Percentiles rank a stretch among this genome's conserved stretches.
Evolutionary conservation across 2,113 vertebrate genomes (phyloP).

Genomic region (Lamprotornis superbus): DNA sequence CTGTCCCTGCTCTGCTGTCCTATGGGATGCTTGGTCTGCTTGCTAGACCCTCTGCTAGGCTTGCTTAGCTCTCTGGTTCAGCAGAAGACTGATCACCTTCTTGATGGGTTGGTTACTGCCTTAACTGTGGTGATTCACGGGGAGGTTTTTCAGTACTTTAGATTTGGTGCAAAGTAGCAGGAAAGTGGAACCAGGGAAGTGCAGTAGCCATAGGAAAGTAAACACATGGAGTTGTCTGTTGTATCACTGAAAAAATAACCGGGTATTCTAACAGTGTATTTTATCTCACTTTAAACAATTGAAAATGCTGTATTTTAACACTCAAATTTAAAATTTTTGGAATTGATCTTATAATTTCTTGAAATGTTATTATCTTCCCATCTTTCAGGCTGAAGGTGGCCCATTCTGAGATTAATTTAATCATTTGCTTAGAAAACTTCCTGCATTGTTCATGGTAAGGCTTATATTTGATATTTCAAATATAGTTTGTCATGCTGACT

Average conservation of each 20-base stretch:
- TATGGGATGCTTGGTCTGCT: not conserved
- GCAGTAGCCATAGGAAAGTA: not conserved
- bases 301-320: not conserved
- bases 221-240: not conserved
- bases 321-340: not conserved
- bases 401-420: conserved; percentile 58
- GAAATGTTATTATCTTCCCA: not conserved
- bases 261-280: not conserved
- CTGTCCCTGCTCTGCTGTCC: not conserved
- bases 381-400: conserved; percentile 67
- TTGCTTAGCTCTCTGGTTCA: not conserved
- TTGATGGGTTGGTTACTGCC: not conserved
- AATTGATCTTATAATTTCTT: not conserved
- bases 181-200: not conserved
- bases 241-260: not conserved
- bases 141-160: not conserved
- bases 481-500: not conserved
- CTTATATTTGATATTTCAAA: not conserved
- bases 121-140: not conserved
- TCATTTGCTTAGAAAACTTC: conserved; percentile 66
- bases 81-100: not conserved
- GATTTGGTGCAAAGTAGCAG: not conserved
- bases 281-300: not conserved
- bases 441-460: conserved; percentile 81
- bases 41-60: not conserved